phyloP scores from a whole-genome alignment of 2,797 vertebrate species.

The Peromyscus aztecus region DNA sequence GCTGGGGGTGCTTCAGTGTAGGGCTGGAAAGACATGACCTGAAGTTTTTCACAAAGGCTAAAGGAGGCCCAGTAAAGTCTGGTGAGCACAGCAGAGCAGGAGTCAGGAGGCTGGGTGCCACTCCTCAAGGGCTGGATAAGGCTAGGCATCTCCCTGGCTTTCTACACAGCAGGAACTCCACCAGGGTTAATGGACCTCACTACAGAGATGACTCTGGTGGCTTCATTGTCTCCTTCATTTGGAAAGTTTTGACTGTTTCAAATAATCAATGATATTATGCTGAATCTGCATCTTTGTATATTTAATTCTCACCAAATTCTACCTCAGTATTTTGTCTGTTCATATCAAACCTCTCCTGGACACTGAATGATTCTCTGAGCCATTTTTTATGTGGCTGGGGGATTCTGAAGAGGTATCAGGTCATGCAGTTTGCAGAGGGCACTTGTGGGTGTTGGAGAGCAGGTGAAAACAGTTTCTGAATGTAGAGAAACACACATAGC shows the following conservation, averaged over 20 bases:
- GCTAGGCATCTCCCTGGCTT: too few relatives aligned
- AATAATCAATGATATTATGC: neutral
- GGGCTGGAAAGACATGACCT: neutral
- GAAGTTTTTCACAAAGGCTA: neutral
- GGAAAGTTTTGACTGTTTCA: neutral
- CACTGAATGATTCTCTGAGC: neutral
- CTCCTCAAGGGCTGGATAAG: neutral
- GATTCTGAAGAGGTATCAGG: neutral
- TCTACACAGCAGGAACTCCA: neutral
- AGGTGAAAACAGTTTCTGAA: neutral
- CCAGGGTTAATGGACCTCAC: neutral
- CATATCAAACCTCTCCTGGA: neutral
- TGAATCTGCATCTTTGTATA: neutral
- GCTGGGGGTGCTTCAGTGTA: neutral
- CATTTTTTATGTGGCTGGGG: neutral
- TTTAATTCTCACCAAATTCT: constrained; percentile 1
- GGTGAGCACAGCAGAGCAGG: neutral
- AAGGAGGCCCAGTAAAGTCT: neutral
- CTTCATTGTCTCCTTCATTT: neutral
- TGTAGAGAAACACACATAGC: neutral
- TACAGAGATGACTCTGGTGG: neutral
- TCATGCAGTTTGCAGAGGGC: neutral
- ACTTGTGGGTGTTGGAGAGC: neutral
- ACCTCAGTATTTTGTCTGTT: neutral
- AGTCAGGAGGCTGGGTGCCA: neutral